These are phyloP conservation scores for Rhimphoctona megacephalus DNA, from an alignment of 2,888 invertebrate genomes.

Conservation along the genomic window DNA sequence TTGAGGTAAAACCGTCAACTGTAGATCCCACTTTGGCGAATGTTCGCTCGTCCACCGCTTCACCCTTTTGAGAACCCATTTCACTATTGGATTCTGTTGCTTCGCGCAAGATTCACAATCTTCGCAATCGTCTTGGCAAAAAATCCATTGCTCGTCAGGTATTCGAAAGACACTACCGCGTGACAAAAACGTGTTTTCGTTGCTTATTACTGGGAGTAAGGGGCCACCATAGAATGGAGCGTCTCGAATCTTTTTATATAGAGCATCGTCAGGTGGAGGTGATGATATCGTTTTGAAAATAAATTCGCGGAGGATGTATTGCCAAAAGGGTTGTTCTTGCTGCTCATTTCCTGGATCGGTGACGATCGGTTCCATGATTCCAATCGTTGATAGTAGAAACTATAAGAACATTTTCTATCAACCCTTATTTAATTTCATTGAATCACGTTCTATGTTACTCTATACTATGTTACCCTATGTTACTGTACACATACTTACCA, in stretches of 20 bases:
- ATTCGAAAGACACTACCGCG: slow-evolving; percentile 76
- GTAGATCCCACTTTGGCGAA: slow-evolving; percentile 73
- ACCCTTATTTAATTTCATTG: not conserved
- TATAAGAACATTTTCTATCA: slow-evolving; percentile 38
- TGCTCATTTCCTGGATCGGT: slow-evolving; percentile 26
- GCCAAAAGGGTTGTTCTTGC: slow-evolving; percentile 73
- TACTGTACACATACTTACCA: slow-evolving; percentile 47
- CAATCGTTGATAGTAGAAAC: slow-evolving; percentile 43
- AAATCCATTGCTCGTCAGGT: slow-evolving; percentile 74
- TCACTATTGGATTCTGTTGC: slow-evolving; percentile 70
- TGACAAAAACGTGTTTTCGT: slow-evolving; percentile 71
- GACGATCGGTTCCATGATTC: slow-evolving; percentile 13
- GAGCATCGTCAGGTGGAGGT: slow-evolving; percentile 69
- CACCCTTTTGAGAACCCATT: slow-evolving; percentile 74
- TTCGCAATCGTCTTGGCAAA: slow-evolving; percentile 76
- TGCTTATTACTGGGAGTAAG: slow-evolving; percentile 55
- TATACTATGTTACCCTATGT: not conserved
- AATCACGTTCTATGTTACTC: not conserved
- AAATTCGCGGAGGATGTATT: slow-evolving; percentile 76
- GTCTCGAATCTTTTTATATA: slow-evolving; percentile 75
- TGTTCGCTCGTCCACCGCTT: slow-evolving; percentile 63
- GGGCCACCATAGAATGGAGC: slow-evolving; percentile 77
- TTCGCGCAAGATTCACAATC: slow-evolving; percentile 74
- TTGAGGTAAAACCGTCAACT: slow-evolving; percentile 77
- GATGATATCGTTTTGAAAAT: slow-evolving; percentile 79